Conservation (phyloP, 2,113 vertebrate genomes). For the Percina caprodes region DNA sequence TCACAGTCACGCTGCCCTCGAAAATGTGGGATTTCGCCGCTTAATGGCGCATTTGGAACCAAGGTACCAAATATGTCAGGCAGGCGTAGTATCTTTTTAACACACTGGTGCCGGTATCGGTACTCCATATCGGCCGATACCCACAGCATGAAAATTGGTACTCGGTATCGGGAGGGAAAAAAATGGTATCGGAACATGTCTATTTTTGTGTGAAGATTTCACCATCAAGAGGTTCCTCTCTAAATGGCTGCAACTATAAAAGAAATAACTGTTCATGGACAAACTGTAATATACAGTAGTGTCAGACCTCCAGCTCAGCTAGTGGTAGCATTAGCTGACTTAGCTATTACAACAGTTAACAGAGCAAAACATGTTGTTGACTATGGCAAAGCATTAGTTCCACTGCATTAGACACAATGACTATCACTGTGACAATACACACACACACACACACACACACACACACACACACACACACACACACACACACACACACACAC, state of each 20-base stretch:
- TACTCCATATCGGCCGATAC: too few relatives aligned
- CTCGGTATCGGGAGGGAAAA: too few relatives aligned
- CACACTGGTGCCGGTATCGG: too few relatives aligned
- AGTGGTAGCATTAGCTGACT: conserved; percentile 63
- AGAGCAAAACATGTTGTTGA: conserved; percentile 79
- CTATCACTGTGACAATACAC: conserved; percentile 71
- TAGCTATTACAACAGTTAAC: conserved; percentile 75
- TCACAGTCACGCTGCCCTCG: too few relatives aligned
- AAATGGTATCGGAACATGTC: too few relatives aligned
- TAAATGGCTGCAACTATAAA: conserved; percentile 10
- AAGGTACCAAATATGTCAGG: too few relatives aligned
- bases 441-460: conserved; percentile 28
- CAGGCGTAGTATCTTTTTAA: too few relatives aligned
- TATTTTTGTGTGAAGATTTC: neutral
- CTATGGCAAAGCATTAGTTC: conserved; percentile 77
- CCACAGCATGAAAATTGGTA: too few relatives aligned
- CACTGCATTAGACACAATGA: conserved; percentile 79
- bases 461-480: conserved; percentile 5
- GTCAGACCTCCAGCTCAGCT: conserved; percentile 60
- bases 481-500: conserved; percentile 19
- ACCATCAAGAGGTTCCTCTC: too few relatives aligned
- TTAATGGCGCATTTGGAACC: too few relatives aligned
- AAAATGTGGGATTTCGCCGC: too few relatives aligned
- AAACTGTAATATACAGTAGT: conserved; percentile 42
- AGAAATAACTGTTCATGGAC: conserved; percentile 55